These are phyloP conservation scores for Acheta domesticus DNA, from an alignment of 2,888 invertebrate species.

Conservation along the genomic window DNA sequence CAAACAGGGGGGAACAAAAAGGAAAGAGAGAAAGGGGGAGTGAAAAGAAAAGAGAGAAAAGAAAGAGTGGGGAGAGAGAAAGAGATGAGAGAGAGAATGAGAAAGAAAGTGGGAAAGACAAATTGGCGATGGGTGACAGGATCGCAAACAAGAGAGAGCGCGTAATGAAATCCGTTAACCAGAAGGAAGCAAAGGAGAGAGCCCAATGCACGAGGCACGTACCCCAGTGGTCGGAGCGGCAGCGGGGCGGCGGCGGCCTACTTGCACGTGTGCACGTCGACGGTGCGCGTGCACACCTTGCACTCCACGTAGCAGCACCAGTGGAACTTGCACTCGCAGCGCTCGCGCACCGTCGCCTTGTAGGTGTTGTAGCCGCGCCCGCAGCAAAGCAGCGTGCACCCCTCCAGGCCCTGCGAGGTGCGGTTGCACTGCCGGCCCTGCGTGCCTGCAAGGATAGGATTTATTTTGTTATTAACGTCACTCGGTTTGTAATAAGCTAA, in stretches of 20 bases:
- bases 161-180: no score
- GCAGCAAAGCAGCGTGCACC: conserved; percentile 55
- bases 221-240: not conserved
- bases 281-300: conserved; percentile 63
- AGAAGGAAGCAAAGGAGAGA: not conserved
- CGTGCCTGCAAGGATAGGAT: conserved; percentile 53
- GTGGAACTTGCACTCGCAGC: conserved; percentile 91
- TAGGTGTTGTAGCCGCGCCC: conserved; percentile 79
- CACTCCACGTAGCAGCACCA: conserved; percentile 96
- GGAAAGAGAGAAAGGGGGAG: no score
- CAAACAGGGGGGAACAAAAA: no score
- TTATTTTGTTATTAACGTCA: no score
- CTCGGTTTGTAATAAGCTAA: no score
- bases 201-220: not conserved
- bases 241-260: conserved; percentile 5
- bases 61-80: no score
- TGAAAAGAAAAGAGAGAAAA: no score
- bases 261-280: conserved; percentile 36
- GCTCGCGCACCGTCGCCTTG: conserved; percentile 68
- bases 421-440: conserved; percentile 69
- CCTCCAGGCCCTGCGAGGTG: conserved; percentile 59
- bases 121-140: no score
- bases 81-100: no score
- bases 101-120: no score
- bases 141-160: no score